Evolutionary conservation across 2,888 invertebrate species (phyloP), one percentile per base, ranked within the genome.

Genomic region (Drosophila affinis): DNA sequence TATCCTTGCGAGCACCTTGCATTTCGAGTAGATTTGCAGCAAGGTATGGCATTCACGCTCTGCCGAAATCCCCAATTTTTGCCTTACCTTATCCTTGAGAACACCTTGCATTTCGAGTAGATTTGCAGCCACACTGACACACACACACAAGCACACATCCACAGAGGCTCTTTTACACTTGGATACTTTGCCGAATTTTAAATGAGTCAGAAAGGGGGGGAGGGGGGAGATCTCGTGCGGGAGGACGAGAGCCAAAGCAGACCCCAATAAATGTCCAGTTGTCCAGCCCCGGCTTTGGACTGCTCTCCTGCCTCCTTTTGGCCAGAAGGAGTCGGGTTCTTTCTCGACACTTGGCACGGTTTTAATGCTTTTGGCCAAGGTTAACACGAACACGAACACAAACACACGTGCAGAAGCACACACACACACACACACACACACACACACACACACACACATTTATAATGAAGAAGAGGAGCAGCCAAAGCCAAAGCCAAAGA

Each of bases 321-420:
- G 21, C 56, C 67, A 63, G 81, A 65, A 49, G 48, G 55, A 56
- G 49, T 47, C 54, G 32, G 48, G 24, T 44, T 24, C 18, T 2
- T 32, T 9, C 56, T 69, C 70, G 55, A 72, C 73, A 84, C 87
- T 82, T 82, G 82, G 82, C 87, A 84, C 79, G 87, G 81, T 87
- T 87, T 87, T 79, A 87, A 87, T 81, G 82, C 81, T 70, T 39
- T 79, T 61, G 70, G 69, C 81, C 85, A 85, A 88, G 85, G 85
- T 81, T 85, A 83, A 71, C 77, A 76, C 78, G 58, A 1, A 14
- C 54, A 65, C 49, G 12, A 24, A 32, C 34, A 21, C 39, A 39
- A 49, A 57, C 29, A 49, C 17, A 54, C 77, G 39, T n/a, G 14
- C 39, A 39, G n/a, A 63, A 46, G 53, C 65, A 62, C 63, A 75